Evolutionary conservation across 2,113 vertebrate species (phyloP), one percentile per base, ranked within the genome.

Genomic region (Kryptolebias marmoratus): DNA sequence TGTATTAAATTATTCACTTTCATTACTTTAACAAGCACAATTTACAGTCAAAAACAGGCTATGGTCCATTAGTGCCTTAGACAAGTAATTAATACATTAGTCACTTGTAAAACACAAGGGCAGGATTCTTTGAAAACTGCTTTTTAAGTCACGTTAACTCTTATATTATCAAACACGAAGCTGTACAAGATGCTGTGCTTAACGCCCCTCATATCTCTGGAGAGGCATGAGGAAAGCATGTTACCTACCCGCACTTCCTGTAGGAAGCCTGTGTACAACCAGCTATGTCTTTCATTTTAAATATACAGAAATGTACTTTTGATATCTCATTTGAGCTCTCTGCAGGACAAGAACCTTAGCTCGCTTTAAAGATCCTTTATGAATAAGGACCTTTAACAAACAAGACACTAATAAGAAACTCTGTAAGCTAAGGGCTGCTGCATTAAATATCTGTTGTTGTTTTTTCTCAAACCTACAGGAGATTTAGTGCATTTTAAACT

Each of bases 1-100:
- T 94, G 89, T 94, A 94, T 94, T 94, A 93, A 93, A 92, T 94
- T 94, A 93, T 90, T 89, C 86, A 93, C 85, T 94, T 93, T 89
- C 76, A 93, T 91, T 88, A 93, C 90, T 90, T 93, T 86, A 91
- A 93, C 87, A 84, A 91, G 89, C 90, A 94, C 92, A 94, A 91
- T 91, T 91, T 93, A 94, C 90, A 93, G 87, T 93, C 83, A 91
- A 91, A 85, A 91, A 89, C 88, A 91, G 89, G 90, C 89, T 86
- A 92, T 93, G 90, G 93, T 94, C 92, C 93, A 92, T 93, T 92
- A 89, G 89, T 91, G 92, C 88, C 84, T 90, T 87, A 86, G 85
- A 93, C 87, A 91, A 85, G 88, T 88, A 89, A 86, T 91, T 90
- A 91, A 90, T 91, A 91, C 88, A 91, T 91, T 86, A 89, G 77